phyloP scores from a whole-genome alignment of 2,888 invertebrate genomes.

The Ceraclea dissimilis region DNA sequence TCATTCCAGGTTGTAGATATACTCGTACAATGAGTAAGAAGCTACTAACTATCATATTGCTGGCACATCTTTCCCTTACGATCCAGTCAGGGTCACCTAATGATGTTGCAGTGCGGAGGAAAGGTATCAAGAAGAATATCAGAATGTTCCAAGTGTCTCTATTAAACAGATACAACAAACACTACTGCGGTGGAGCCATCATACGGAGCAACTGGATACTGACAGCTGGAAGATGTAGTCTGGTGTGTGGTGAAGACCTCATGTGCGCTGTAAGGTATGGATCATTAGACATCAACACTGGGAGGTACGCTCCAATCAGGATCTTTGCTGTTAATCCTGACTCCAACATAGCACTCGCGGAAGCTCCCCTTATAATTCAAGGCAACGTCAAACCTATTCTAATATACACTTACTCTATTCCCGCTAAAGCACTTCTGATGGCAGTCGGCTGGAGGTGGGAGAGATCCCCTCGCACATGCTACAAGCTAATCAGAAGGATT shows the following conservation, averaged over 20 bases:
- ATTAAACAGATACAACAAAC: not conserved
- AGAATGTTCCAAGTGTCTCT: constrained; percentile 4
- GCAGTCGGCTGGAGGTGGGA: constrained; percentile 6
- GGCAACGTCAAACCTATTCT: not conserved
- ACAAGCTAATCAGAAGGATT: not conserved
- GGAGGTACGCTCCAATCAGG: constrained; percentile 1
- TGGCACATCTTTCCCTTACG: too few species aligned
- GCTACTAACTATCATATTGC: too few species aligned
- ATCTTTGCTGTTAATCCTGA: constrained; percentile 3
- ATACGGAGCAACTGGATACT: constrained; percentile 7
- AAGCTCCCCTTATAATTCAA: constrained; percentile 7
- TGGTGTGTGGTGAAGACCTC: not conserved
- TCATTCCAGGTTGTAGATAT: too few species aligned
- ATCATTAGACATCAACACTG: not conserved
- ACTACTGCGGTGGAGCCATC: constrained; percentile 12
- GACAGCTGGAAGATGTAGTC: constrained; percentile 1
- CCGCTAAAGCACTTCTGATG: not conserved
- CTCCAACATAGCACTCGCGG: not conserved
- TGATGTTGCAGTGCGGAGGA: too few species aligned
- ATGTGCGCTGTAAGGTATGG: constrained; percentile 11
- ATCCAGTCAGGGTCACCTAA: too few species aligned
- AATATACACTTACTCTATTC: not conserved
- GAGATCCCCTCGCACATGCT: not conserved
- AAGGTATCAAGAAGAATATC: too few species aligned
- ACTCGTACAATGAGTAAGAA: too few species aligned